Percentiles rank a stretch among this genome's conserved stretches.
Conservation (phyloP, 2,888 invertebrate genomes). For the Rhopalosiphum nymphaeae region DNA sequence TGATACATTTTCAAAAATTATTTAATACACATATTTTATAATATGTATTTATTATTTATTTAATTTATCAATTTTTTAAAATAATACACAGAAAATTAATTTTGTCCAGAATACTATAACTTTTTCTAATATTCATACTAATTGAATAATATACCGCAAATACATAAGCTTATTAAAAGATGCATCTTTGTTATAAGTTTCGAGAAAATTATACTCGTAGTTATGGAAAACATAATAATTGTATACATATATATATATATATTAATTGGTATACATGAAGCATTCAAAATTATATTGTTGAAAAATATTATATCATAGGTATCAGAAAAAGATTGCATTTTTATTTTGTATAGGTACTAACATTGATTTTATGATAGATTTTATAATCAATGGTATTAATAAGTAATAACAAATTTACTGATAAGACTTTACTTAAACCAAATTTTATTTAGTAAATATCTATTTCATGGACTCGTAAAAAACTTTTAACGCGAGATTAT, state of each 20-base stretch:
- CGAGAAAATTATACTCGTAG: background rate
- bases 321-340: background rate
- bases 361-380: too few relatives aligned
- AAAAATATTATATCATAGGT: background rate
- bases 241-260: background rate
- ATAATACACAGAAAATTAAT: background rate
- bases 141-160: background rate
- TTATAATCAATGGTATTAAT: too few relatives aligned
- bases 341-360: background rate
- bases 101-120: background rate
- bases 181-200: background rate
- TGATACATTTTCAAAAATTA: background rate
- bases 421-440: background rate
- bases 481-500: background rate
- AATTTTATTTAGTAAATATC: background rate
- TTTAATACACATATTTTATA: background rate
- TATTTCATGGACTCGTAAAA: background rate
- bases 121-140: background rate
- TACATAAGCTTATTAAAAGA: background rate
- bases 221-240: background rate
- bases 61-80: background rate
- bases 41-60: background rate
- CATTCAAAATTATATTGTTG: background rate
- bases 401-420: background rate
- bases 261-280: background rate